phyloP scores from a whole-genome alignment of 2,888 invertebrate genomes.

The Falcaria lacertinaria region DNA sequence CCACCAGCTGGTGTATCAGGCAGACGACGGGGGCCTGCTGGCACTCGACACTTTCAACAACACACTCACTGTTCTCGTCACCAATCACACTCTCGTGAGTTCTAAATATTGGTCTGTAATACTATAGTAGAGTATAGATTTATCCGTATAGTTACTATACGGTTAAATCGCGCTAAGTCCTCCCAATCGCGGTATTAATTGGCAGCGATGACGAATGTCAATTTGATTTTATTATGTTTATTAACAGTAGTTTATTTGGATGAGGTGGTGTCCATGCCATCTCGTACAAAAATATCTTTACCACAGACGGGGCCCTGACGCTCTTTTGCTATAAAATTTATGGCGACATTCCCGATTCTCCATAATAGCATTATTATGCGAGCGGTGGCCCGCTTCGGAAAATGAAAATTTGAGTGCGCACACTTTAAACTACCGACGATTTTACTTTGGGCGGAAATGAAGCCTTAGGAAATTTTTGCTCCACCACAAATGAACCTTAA shows the following conservation, averaged over 20 bases:
- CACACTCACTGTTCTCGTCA: slow-evolving; percentile 88
- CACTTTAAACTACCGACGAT: slow-evolving; percentile 5
- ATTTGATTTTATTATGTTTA: too few relatives aligned
- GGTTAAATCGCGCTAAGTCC: too few relatives aligned
- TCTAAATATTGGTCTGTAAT: neutral
- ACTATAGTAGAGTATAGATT: too few relatives aligned
- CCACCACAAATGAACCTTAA: neutral
- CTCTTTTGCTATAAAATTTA: slow-evolving; percentile 41
- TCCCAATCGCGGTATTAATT: too few relatives aligned
- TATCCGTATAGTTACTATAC: too few relatives aligned
- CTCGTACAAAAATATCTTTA: slow-evolving; percentile 17
- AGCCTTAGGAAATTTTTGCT: slow-evolving; percentile 3
- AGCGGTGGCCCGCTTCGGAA: slow-evolving; percentile 24
- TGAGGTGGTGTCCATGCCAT: slow-evolving; percentile 1
- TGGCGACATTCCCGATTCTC: slow-evolving; percentile 37
- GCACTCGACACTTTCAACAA: slow-evolving; percentile 89
- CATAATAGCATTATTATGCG: slow-evolving; percentile 44
- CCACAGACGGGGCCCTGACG: too few relatives aligned
- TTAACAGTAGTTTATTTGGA: neutral
- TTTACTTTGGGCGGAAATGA: slow-evolving; percentile 24
- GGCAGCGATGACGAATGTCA: too few relatives aligned
- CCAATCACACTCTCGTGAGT: slow-evolving; percentile 91
- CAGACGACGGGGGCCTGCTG: slow-evolving; percentile 90
- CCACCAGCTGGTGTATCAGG: slow-evolving; percentile 91
- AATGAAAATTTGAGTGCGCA: slow-evolving; percentile 38